Evolutionary conservation across 1,140 invertebrate genomes (phyloP).

Genomic region (Aphelinus atriplicis): DNA sequence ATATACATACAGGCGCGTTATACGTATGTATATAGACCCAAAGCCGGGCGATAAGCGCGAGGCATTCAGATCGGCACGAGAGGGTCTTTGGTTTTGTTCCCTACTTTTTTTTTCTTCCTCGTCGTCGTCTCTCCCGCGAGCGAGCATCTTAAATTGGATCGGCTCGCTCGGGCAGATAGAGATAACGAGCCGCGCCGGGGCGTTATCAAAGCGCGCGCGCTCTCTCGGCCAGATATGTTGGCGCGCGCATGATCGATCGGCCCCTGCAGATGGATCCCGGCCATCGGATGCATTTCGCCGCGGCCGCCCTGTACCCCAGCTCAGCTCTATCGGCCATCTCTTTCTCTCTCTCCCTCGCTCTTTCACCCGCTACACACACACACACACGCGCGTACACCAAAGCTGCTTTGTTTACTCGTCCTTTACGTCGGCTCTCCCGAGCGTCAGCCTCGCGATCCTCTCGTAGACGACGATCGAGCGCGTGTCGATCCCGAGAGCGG

Average conservation of each 20-base stretch:
- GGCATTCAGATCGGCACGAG: slow-evolving; percentile 17
- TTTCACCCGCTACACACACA: too few relatives aligned
- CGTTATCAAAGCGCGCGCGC: slow-evolving; percentile 23
- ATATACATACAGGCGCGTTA: not conserved
- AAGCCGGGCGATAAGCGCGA: not conserved
- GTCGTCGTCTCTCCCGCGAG: not conserved
- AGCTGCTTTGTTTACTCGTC: too few relatives aligned
- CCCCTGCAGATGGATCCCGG: slow-evolving; percentile 25
- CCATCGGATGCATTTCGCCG: too few relatives aligned
- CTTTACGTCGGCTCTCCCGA: too few relatives aligned
- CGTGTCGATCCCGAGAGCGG: too few relatives aligned
- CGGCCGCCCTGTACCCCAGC: not conserved
- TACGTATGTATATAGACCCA: too few relatives aligned
- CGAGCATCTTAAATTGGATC: not conserved
- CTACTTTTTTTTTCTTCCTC: not conserved
- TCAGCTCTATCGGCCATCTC: not conserved
- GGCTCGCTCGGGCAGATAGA: slow-evolving; percentile 4
- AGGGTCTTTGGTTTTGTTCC: slow-evolving; percentile 4
- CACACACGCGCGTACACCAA: too few relatives aligned
- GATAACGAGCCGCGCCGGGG: slow-evolving; percentile 6
- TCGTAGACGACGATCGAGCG: too few relatives aligned
- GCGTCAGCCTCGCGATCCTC: too few relatives aligned
- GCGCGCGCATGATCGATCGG: slow-evolving; percentile 31
- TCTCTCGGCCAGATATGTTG: too few relatives aligned
- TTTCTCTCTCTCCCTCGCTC: not conserved